Conservation (phyloP, 2,113 vertebrate species). For the Pionites leucogaster region DNA sequence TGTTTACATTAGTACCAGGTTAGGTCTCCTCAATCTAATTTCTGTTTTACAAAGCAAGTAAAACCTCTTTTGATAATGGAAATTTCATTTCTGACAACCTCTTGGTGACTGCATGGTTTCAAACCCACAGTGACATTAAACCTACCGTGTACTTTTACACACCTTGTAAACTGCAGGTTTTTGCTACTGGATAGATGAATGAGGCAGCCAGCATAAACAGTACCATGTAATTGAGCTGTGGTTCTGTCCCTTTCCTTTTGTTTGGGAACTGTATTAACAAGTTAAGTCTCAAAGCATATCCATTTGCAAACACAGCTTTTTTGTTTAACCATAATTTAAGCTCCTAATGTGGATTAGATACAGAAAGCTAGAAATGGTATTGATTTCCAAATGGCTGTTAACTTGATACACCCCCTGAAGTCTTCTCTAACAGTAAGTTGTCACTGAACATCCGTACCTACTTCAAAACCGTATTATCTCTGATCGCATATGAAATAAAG, state of each 20-base stretch:
- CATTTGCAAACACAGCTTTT: background rate
- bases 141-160: accelerated
- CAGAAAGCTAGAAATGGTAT: background rate
- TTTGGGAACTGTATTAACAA: background rate
- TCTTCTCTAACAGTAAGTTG: background rate
- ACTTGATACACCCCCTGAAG: background rate
- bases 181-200: background rate
- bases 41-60: background rate
- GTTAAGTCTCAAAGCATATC: background rate
- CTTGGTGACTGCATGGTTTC: background rate
- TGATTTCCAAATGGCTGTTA: background rate
- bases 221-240: accelerated
- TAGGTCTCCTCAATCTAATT: background rate
- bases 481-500: background rate
- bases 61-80: background rate
- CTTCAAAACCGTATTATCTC: background rate
- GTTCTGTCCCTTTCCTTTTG: background rate
- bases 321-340: background rate
- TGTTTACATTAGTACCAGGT: background rate
- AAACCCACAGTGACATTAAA: background rate
- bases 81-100: background rate
- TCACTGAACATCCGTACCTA: background rate
- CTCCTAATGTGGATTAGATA: background rate
- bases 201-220: background rate
- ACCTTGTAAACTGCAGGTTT: background rate